phyloP scores from a whole-genome alignment of 2,888 invertebrate species.

The Galeopsomyia nigrocyanea region DNA sequence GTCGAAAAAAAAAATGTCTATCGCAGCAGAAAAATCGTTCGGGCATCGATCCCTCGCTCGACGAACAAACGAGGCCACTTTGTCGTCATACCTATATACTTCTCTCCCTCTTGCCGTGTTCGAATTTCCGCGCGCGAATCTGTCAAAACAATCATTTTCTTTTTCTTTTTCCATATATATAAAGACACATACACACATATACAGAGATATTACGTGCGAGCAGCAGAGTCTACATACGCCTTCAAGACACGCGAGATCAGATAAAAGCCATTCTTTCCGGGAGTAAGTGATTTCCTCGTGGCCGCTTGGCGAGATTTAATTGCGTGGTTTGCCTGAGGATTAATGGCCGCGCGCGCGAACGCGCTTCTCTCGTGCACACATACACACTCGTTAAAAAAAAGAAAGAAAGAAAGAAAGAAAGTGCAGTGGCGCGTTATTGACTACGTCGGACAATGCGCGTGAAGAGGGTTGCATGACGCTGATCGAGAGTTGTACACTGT shows the following conservation, averaged over 20 bases:
- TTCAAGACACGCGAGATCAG: constrained; percentile 17
- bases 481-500: too few relatives aligned
- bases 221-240: constrained; percentile 16
- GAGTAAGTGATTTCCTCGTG: constrained; percentile 45
- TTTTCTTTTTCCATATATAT: not conserved
- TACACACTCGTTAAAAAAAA: too few relatives aligned
- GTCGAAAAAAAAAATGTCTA: too few relatives aligned
- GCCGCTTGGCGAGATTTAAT: constrained; percentile 26
- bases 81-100: constrained; percentile 2
- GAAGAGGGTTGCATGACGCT: too few relatives aligned
- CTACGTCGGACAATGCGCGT: too few relatives aligned
- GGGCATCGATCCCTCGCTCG: not conserved
- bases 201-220: not conserved
- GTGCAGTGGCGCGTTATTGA: too few relatives aligned
- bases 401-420: too few relatives aligned
- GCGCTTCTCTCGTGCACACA: too few relatives aligned
- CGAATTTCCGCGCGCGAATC: too few relatives aligned
- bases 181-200: not conserved
- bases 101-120: too few relatives aligned
- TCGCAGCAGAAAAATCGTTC: too few relatives aligned
- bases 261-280: constrained; percentile 23
- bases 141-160: not conserved
- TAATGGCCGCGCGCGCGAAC: constrained; percentile 12
- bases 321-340: constrained; percentile 6
- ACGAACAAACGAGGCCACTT: constrained; percentile 31